A percentile compares a stretch with the other conserved stretches of the same genome.
phyloP scores from a whole-genome alignment of 2,113 vertebrate species.

The Gymnorhina tibicen region DNA sequence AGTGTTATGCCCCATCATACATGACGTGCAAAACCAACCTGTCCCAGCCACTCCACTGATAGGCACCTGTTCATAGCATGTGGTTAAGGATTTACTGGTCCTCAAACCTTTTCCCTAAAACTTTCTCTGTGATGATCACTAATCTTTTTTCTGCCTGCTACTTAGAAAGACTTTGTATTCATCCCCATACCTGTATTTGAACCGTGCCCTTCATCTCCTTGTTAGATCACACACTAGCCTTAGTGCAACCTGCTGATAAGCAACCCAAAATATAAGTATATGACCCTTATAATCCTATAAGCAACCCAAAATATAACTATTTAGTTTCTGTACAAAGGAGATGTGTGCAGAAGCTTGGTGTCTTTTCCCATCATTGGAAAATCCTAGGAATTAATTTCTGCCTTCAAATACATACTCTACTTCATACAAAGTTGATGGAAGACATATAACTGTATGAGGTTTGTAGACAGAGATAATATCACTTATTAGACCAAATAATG shows the following conservation, averaged over 20 bases:
- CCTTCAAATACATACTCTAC: not conserved
- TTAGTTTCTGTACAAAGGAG: not conserved
- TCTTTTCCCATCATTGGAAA: not conserved
- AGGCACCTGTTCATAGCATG: not conserved
- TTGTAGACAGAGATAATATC: not conserved
- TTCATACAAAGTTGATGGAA: not conserved
- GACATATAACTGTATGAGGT: not conserved
- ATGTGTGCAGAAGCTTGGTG: not conserved
- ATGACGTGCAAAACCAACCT: not conserved
- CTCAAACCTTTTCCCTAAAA: not conserved
- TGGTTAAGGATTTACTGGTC: not conserved
- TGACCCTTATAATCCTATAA: not conserved
- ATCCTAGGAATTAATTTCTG: not conserved
- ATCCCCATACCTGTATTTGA: not conserved
- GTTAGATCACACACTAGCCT: not conserved
- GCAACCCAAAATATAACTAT: not conserved
- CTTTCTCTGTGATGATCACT: not conserved
- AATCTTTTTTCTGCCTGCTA: not conserved
- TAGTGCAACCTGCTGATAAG: not conserved
- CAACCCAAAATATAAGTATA: not conserved
- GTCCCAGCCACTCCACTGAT: not conserved
- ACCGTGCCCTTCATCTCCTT: not conserved
- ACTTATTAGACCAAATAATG: not conserved
- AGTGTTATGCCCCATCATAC: not conserved
- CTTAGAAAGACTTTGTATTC: not conserved